Evolutionary conservation across 2,797 vertebrate genomes (phyloP).

Genomic region (Botia kubotai): DNA sequence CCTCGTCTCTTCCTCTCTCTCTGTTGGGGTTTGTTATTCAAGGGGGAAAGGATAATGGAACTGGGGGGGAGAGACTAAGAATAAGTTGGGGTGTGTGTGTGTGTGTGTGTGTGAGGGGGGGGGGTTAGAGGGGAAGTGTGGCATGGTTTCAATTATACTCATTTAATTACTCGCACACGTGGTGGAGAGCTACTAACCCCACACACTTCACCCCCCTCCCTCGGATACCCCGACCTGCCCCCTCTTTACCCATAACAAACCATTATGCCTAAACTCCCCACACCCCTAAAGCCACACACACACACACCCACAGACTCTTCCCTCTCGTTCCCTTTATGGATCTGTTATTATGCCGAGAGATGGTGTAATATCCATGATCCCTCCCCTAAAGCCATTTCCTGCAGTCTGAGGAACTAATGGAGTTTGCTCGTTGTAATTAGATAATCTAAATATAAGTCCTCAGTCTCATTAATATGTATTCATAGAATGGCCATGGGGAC

Average conservation of each 20-base stretch:
- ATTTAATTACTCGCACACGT: conserved; percentile 47
- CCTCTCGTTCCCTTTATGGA: neutral
- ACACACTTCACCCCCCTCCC: conserved; percentile 17
- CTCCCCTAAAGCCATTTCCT: conserved; percentile 58
- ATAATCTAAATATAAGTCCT: conserved; percentile 63
- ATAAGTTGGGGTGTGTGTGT: neutral
- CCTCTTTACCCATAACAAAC: conserved; percentile 40
- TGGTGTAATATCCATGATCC: conserved; percentile 48
- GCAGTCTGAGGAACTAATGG: conserved; percentile 54
- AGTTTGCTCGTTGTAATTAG: conserved; percentile 61
- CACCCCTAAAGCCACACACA: neutral
- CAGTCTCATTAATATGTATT: conserved; percentile 52
- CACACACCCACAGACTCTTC: conserved; percentile 12
- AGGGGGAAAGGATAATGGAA: conserved; percentile 34
- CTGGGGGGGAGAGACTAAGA: conserved; percentile 43
- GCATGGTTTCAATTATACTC: conserved; percentile 50
- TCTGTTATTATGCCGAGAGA: conserved; percentile 45
- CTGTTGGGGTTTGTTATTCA: conserved; percentile 38
- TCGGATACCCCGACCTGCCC: conserved; percentile 15
- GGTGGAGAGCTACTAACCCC: conserved; percentile 33
- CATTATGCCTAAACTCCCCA: conserved; percentile 22
- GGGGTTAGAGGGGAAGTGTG: conserved; percentile 15
- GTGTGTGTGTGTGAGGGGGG: neutral
- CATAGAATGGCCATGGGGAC: conserved; percentile 54
- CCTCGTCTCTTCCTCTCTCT: neutral